Evolutionary conservation across 2,888 invertebrate genomes (phyloP).

Genomic region (Phyto melanocephala): DNA sequence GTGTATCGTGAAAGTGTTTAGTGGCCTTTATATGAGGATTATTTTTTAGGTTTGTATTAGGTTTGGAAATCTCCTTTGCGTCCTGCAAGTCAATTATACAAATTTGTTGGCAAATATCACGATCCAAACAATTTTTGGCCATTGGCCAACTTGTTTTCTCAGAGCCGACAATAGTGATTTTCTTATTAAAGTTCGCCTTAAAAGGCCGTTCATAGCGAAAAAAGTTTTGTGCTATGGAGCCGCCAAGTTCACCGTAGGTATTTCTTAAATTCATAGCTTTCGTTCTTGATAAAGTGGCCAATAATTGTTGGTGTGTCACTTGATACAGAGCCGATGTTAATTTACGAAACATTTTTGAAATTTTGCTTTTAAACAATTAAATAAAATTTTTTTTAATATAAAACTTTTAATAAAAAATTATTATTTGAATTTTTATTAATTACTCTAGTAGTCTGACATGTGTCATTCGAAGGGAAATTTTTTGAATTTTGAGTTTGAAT

Average conservation of each 20-base stretch:
- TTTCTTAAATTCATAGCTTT: not conserved
- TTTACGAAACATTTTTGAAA: constrained; percentile 55
- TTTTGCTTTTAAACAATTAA: not conserved
- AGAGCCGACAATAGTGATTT: constrained; percentile 38
- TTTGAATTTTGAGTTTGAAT: no score
- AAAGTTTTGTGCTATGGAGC: not conserved
- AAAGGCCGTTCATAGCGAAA: not conserved
- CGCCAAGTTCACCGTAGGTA: not conserved
- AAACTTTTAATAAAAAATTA: not conserved
- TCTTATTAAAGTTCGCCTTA: not conserved
- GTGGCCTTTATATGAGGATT: constrained; percentile 27
- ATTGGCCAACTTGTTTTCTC: not conserved
- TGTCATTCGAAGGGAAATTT: not conserved
- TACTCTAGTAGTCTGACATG: not conserved
- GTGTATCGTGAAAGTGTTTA: constrained; percentile 42
- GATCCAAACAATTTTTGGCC: constrained; percentile 34
- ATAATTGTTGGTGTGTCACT: constrained; percentile 37
- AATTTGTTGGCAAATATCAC: constrained; percentile 39
- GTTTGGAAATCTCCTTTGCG: not conserved
- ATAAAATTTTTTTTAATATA: not conserved
- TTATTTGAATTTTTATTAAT: not conserved
- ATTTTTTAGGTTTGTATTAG: not conserved
- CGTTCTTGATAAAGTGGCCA: not conserved
- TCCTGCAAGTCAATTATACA: constrained; percentile 41
- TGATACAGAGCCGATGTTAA: constrained; percentile 48